Conservation (phyloP, 2,113 vertebrate genomes). For the Ibidorhyncha struthersii region DNA sequence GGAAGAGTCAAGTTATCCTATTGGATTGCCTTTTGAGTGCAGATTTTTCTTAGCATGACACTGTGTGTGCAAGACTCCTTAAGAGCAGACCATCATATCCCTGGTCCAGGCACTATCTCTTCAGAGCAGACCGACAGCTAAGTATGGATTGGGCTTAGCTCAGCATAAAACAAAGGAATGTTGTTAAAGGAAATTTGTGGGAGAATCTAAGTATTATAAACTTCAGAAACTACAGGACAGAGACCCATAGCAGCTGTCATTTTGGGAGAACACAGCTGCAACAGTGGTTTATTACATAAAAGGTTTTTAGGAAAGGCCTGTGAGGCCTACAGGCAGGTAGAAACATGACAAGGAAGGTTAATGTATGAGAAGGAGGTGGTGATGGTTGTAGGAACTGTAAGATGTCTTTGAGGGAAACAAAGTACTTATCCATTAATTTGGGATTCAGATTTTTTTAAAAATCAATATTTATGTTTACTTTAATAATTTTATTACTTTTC, state of each 20-base stretch:
- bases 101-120: not conserved
- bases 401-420: not conserved
- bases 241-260: not conserved
- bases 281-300: not conserved
- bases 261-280: not conserved
- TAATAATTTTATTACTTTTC: not conserved
- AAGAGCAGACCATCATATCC: not conserved
- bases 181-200: not conserved
- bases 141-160: not conserved
- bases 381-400: not conserved
- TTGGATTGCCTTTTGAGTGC: not conserved
- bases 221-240: not conserved
- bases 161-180: not conserved
- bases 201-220: not conserved
- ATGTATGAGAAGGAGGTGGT: not conserved
- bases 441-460: not conserved
- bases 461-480: not conserved
- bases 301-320: not conserved
- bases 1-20: not conserved
- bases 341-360: not conserved
- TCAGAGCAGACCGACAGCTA: not conserved
- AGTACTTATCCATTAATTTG: not conserved
- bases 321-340: not conserved
- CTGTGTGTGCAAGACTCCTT: not conserved
- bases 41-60: not conserved